A percentile compares a stretch with the other conserved stretches of the same genome.
Evolutionary conservation across 2,113 vertebrate species (phyloP).

Genomic region (Actenoides hombroni): DNA sequence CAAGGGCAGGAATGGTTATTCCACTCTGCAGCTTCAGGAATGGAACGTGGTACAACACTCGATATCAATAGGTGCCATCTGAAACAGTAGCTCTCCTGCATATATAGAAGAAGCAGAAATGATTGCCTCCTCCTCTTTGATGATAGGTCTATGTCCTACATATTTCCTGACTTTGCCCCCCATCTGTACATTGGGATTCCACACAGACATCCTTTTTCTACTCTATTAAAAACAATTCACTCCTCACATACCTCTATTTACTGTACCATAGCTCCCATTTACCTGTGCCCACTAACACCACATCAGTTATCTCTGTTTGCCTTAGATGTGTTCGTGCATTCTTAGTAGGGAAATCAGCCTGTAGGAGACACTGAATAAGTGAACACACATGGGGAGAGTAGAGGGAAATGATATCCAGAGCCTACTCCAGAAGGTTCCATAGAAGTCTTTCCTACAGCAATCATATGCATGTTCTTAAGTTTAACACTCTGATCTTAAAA

Average conservation of each 20-base stretch:
- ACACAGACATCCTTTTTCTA: neutral
- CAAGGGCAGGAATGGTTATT: neutral
- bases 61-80: neutral
- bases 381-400: fast-evolving
- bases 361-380: neutral
- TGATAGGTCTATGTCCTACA: neutral
- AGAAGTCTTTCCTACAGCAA: neutral
- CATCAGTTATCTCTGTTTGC: neutral
- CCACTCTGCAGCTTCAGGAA: neutral
- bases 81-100: neutral
- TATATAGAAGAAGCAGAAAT: neutral
- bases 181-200: neutral
- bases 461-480: neutral
- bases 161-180: neutral
- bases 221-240: neutral
- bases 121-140: neutral
- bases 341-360: neutral
- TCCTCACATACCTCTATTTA: neutral
- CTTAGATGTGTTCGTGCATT: neutral
- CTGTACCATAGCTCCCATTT: neutral
- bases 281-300: neutral
- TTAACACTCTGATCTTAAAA: neutral
- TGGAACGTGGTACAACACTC: neutral
- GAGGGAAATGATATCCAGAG: neutral
- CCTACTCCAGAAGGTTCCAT: neutral